Evolutionary conservation across 2,113 vertebrate species (phyloP).

Genomic region (Xyrauchen texanus): DNA sequence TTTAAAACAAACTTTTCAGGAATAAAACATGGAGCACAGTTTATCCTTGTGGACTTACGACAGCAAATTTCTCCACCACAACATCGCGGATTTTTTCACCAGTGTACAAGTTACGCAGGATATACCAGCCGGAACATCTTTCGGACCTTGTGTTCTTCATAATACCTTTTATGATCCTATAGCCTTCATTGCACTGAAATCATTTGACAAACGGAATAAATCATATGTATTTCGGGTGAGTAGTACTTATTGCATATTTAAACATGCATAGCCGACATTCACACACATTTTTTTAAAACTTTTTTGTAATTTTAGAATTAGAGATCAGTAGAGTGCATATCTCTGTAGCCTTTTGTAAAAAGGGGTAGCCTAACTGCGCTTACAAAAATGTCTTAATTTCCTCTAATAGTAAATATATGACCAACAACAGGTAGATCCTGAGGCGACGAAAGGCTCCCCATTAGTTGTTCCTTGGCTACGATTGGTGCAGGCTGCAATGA

Average conservation of each 20-base stretch:
- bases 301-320: no score
- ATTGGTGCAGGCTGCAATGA: slow-evolving; percentile 83
- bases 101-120: slow-evolving; percentile 84
- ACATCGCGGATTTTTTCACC: slow-evolving; percentile 77
- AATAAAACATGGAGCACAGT: slow-evolving; percentile 76
- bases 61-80: slow-evolving; percentile 80
- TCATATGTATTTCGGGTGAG: slow-evolving; percentile 84
- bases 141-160: slow-evolving; percentile 83
- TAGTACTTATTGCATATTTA: background rate
- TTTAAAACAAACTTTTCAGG: slow-evolving; percentile 39
- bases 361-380: background rate
- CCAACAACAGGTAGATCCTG: slow-evolving; percentile 79
- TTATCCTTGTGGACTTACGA: slow-evolving; percentile 79
- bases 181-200: slow-evolving; percentile 87
- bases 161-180: slow-evolving; percentile 84
- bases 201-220: slow-evolving; percentile 76
- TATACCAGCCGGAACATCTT: slow-evolving; percentile 79
- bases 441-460: slow-evolving; percentile 77
- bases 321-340: no score
- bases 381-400: background rate
- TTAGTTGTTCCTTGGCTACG: slow-evolving; percentile 82
- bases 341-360: background rate
- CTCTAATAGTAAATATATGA: background rate
- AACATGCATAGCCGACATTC: background rate
- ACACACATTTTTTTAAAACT: background rate